phyloP scores from a whole-genome alignment of 2,888 invertebrate genomes.

The Dendrolimus pini region DNA sequence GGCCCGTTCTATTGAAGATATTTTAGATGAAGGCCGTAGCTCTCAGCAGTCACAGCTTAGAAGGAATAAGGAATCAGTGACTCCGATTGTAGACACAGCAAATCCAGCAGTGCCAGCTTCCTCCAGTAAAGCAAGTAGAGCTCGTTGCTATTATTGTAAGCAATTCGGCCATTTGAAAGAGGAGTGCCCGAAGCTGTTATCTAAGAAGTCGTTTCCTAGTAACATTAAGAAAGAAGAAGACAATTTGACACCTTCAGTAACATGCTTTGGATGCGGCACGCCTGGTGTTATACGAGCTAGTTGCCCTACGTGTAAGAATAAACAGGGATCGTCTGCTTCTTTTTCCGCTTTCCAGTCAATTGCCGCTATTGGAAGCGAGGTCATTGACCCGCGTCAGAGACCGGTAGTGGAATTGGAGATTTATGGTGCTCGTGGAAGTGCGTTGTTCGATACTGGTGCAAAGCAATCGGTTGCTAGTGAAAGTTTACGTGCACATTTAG shows the following conservation, averaged over 20 bases:
- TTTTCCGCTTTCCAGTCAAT: slow-evolving; percentile 2
- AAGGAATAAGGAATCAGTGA: too few species aligned
- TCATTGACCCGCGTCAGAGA: too few species aligned
- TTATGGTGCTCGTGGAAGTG: not conserved
- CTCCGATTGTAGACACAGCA: not conserved
- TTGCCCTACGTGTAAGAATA: slow-evolving; percentile 5
- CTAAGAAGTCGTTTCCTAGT: not conserved
- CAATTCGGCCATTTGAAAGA: slow-evolving; percentile 9
- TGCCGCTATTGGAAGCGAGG: too few species aligned
- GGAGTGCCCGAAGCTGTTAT: slow-evolving; percentile 3
- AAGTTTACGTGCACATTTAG: slow-evolving; percentile 1
- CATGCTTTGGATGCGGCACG: slow-evolving; percentile 7
- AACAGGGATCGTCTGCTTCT: not conserved
- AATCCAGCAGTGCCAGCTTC: not conserved
- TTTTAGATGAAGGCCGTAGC: slow-evolving; percentile 5
- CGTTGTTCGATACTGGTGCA: slow-evolving; percentile 3
- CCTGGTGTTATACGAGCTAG: slow-evolving; percentile 8
- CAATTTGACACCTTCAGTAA: not conserved
- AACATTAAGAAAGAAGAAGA: not conserved
- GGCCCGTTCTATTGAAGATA: slow-evolving; percentile 10
- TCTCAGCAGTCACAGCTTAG: not conserved
- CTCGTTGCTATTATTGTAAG: slow-evolving; percentile 6
- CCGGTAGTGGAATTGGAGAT: not conserved
- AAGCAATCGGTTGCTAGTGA: slow-evolving; percentile 4
- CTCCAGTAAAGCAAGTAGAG: not conserved